Percentiles rank a stretch among this genome's conserved stretches.
These are phyloP conservation scores for Gadopsis marmoratus DNA, from an alignment of 2,797 vertebrate species.

Conservation along the genomic window DNA sequence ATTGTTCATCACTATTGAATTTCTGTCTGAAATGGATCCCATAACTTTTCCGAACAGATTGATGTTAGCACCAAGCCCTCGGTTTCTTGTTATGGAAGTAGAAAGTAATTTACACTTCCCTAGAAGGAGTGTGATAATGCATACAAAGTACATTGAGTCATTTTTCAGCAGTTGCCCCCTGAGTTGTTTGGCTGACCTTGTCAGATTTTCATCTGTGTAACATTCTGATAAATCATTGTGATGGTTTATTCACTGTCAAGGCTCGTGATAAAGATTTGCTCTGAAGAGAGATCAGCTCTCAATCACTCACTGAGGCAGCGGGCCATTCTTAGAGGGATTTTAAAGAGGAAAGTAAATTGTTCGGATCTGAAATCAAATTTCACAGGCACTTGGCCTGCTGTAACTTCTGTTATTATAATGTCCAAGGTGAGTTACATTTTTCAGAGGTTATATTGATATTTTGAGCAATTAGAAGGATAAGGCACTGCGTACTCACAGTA, in stretches of 20 bases:
- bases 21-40: slow-evolving; percentile 17
- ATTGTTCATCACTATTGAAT: slow-evolving; percentile 4
- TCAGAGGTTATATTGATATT: slow-evolving; percentile 38
- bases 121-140: slow-evolving; percentile 40
- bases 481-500: neutral
- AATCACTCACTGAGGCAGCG: slow-evolving; percentile 43
- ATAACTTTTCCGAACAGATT: slow-evolving; percentile 38
- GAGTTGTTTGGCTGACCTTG: slow-evolving; percentile 67
- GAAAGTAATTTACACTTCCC: slow-evolving; percentile 52
- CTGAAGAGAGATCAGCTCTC: slow-evolving; percentile 63
- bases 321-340: slow-evolving; percentile 52
- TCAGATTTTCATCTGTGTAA: slow-evolving; percentile 60
- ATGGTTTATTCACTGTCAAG: slow-evolving; percentile 68
- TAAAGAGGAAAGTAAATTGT: slow-evolving; percentile 61
- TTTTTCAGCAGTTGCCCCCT: slow-evolving; percentile 59
- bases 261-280: slow-evolving; percentile 62
- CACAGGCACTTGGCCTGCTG: slow-evolving; percentile 40
- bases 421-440: slow-evolving; percentile 45
- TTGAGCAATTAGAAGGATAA: slow-evolving; percentile 35
- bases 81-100: slow-evolving; percentile 13
- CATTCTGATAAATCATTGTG: slow-evolving; percentile 63
- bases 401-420: slow-evolving; percentile 41
- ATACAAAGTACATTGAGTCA: slow-evolving; percentile 55
- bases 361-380: slow-evolving; percentile 57
- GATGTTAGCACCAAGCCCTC: slow-evolving; percentile 20